These are phyloP conservation scores for Lamellibrachia columna DNA, from an alignment of 2,888 invertebrate genomes.

Conservation along the genomic window DNA sequence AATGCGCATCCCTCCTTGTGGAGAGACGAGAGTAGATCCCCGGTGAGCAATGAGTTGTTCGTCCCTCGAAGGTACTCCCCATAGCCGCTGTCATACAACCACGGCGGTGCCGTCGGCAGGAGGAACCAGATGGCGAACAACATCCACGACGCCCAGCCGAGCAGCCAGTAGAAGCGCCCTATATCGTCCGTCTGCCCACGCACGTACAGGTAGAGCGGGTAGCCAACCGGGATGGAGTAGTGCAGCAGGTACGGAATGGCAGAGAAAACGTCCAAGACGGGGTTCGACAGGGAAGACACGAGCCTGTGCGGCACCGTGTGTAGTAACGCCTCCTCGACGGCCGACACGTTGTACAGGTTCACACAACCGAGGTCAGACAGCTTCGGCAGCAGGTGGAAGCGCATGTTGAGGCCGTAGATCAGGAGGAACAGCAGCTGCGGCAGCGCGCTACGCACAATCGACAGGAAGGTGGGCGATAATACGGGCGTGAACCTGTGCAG, in stretches of 20 bases:
- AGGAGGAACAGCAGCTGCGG: conserved; percentile 39
- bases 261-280: conserved; percentile 38
- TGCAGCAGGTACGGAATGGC: conserved; percentile 44
- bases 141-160: conserved; percentile 43
- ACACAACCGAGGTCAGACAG: conserved; percentile 35
- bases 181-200: conserved; percentile 32
- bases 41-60: not conserved
- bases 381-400: conserved; percentile 36
- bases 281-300: conserved; percentile 30
- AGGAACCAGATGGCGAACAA: conserved; percentile 42
- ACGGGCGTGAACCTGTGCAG: not conserved
- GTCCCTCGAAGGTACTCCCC: not conserved
- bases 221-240: conserved; percentile 40
- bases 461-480: not conserved
- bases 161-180: conserved; percentile 40
- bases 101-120: conserved; percentile 46
- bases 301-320: conserved; percentile 36
- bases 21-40: conserved; percentile 14
- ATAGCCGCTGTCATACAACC: conserved; percentile 38
- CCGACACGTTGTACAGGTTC: conserved; percentile 41
- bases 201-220: conserved; percentile 37
- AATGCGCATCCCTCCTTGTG: conserved; percentile 46
- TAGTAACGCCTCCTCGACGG: conserved; percentile 37
- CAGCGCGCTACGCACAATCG: conserved; percentile 28
- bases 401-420: conserved; percentile 38